phyloP scores from a whole-genome alignment of 2,888 invertebrate species.

The Chloroclystis v-ata region DNA sequence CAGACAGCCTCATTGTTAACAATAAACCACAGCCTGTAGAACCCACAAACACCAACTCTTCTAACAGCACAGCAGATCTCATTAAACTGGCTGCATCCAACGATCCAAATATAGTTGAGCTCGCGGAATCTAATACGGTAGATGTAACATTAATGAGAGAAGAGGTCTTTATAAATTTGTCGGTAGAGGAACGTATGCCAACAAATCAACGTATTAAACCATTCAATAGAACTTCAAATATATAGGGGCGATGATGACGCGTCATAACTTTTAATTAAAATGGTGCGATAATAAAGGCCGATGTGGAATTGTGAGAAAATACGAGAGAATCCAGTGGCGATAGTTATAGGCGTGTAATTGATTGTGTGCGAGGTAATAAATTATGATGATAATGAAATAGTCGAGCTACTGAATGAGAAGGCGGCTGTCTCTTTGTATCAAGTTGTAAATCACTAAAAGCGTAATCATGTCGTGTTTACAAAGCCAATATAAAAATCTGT shows the following conservation, averaged over 20 bases:
- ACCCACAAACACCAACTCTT: slow-evolving; percentile 13
- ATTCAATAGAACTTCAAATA: slow-evolving; percentile 46
- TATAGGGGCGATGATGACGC: slow-evolving; percentile 56
- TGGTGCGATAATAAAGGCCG: slow-evolving; percentile 58
- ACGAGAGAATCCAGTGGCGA: slow-evolving; percentile 26
- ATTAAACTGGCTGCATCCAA: slow-evolving; percentile 36
- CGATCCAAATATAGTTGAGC: slow-evolving; percentile 30
- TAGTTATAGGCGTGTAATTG: slow-evolving; percentile 63
- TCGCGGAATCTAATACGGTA: slow-evolving; percentile 21
- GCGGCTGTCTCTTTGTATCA: slow-evolving; percentile 37
- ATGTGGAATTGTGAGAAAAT: slow-evolving; percentile 47
- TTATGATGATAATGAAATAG: slow-evolving; percentile 51
- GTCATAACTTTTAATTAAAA: slow-evolving; percentile 76
- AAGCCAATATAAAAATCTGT: background rate
- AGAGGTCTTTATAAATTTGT: slow-evolving; percentile 46
- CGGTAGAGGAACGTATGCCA: slow-evolving; percentile 56
- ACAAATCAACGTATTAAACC: slow-evolving; percentile 61
- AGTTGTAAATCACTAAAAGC: slow-evolving; percentile 28
- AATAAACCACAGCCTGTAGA: slow-evolving; percentile 27
- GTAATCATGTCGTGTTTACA: slow-evolving; percentile 25
- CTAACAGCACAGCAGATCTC: slow-evolving; percentile 35
- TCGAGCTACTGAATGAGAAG: slow-evolving; percentile 46
- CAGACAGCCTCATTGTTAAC: slow-evolving; percentile 55
- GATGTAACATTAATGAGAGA: slow-evolving; percentile 19
- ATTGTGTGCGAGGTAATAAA: slow-evolving; percentile 54